Evolutionary conservation across 1,140 invertebrate genomes (phyloP).

Genomic region (Gonatopus flavifemur): DNA sequence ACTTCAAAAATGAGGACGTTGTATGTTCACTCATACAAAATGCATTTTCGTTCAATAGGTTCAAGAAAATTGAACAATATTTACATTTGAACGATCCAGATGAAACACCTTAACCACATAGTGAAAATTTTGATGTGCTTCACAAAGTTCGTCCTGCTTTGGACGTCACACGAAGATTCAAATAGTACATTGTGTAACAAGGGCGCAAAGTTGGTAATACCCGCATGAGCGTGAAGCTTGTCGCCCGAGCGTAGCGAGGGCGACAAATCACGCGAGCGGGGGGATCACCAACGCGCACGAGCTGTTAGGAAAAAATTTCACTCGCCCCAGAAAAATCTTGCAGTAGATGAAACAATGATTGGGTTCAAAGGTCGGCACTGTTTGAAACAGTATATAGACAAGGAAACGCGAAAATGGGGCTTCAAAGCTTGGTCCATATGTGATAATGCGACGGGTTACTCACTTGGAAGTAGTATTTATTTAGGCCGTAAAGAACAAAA

Average conservation of each 20-base stretch:
- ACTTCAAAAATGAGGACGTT: background rate
- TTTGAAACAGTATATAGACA: conserved; percentile 35
- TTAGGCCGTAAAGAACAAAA: conserved; percentile 9
- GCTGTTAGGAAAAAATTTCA: background rate
- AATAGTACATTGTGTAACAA: too few species aligned
- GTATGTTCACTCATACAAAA: background rate
- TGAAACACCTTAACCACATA: background rate
- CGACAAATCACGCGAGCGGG: too few species aligned
- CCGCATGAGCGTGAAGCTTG: too few species aligned
- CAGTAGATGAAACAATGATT: conserved; percentile 26
- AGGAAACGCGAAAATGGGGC: conserved; percentile 42
- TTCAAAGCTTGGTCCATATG: conserved; percentile 26
- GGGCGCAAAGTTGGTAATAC: too few species aligned
- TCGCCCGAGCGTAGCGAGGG: too few species aligned
- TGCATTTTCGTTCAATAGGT: too few species aligned
- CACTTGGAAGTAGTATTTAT: conserved; percentile 6
- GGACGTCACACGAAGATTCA: background rate
- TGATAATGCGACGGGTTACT: conserved; percentile 5
- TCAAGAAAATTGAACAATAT: too few species aligned
- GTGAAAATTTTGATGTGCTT: background rate
- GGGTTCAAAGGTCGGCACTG: conserved; percentile 24
- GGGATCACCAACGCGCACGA: too few species aligned
- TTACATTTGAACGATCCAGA: background rate
- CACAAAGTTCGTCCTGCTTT: background rate
- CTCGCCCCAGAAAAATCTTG: background rate